Evolutionary conservation across 2,113 vertebrate genomes (phyloP), one percentile per base, ranked within the genome.

Genomic region (Vulpes lagopus): DNA sequence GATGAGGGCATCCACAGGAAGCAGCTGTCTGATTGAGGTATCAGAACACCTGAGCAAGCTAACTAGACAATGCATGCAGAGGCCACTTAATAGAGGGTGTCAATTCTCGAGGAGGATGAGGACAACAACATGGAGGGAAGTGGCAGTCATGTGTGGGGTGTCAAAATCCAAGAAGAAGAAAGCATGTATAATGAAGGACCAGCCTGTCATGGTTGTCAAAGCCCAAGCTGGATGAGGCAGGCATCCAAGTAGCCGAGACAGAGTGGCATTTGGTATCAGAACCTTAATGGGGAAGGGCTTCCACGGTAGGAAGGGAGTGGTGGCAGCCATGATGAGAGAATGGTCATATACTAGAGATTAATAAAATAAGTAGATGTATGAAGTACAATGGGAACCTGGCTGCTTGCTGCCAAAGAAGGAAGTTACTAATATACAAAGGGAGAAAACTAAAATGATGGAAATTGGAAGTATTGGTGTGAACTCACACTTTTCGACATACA

Each of bases 371-470:
- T 76, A 78, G 55, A 82, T 64, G 38, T 59, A 62, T 80, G 84
- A 91, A 91, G 17, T 30, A 91, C 71, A 88, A 91, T 30, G 14
- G 57, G 73, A 89, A 74, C 27, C 19, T 27, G 32, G 59, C 5
- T 71, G n/a, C 49, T 92, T 32, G 7, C 25, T 86, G 17, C 19
- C 81, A 55, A 85, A 94, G 38, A 85, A 38, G 59, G 22, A 89
- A 62, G 64, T 96, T 62, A 92, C 49, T 82, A 94, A 97, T 43
- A 94, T 19, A 53, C 10, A 65, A 96, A 89, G 12, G 51, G 55
- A 87, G 64, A 80, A 95, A 80, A 79, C 76, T 78, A 88, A 17
- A 95, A 93, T 83, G 35, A 81, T 0, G 91, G 78, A 95, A 91
- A 89, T 1, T 35, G 19, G 59, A 95, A 79, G 27, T 87, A 86